Evolutionary conservation across 2,797 vertebrate genomes (phyloP).

Genomic region (Acestrorhynchus altus): DNA sequence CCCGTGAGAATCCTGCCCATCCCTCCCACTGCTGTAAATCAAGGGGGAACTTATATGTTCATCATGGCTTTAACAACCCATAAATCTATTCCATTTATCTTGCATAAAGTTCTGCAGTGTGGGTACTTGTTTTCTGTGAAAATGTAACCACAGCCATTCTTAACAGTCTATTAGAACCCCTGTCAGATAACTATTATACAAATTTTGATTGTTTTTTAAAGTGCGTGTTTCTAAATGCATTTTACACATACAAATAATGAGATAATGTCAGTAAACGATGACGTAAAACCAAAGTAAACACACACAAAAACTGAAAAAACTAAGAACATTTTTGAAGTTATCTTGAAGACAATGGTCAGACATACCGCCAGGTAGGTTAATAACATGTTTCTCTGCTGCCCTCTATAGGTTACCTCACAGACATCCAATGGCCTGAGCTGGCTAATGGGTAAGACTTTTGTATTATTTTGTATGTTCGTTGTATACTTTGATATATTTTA

Average conservation of each 20-base stretch:
- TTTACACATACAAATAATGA: neutral
- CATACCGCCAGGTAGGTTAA: neutral
- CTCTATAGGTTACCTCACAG: conserved; percentile 63
- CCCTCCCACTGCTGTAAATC: neutral
- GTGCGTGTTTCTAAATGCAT: neutral
- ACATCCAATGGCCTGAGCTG: neutral
- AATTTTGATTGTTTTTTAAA: conserved; percentile 20
- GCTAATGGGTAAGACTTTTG: too few species aligned
- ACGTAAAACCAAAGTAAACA: neutral
- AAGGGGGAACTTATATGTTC: neutral
- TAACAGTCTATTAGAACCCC: neutral
- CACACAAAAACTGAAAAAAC: neutral
- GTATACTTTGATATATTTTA: too few species aligned
- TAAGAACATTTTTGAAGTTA: conserved; percentile 1
- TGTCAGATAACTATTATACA: conserved; percentile 19
- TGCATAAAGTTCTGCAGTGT: neutral
- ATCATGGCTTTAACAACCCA: neutral
- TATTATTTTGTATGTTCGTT: too few species aligned
- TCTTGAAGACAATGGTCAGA: neutral
- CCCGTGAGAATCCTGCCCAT: conserved; percentile 8
- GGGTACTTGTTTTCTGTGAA: neutral
- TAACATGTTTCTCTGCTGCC: conserved; percentile 68
- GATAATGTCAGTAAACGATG: neutral
- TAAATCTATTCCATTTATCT: neutral
- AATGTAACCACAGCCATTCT: neutral